Evolutionary conservation across 2,888 invertebrate species (phyloP), one percentile per base, ranked within the genome.

Genomic region (Drosophila gaucha): DNA sequence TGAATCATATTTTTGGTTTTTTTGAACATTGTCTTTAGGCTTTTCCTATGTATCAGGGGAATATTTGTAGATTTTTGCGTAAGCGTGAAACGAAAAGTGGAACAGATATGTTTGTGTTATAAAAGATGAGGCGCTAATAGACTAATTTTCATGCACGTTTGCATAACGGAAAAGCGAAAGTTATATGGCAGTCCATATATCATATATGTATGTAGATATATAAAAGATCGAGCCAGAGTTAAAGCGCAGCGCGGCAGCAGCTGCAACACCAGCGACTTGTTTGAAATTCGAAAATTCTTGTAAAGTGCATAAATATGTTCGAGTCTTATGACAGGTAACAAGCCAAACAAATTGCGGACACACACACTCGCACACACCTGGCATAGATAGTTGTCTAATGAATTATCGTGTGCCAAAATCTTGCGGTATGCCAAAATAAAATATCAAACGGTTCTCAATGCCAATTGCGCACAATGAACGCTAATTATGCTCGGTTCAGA

Each of bases 251-350:
- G 10, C 9, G 41, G 36, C 63, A 51, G 55, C 52, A 58, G 69
- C 73, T 26, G 43, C 28, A 14, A 16, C 35, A 31, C 18, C 43
- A 46, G 67, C 49, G 47, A 68, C 58, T 52, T 78, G 83, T 67
- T 63, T 44, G 41, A 41, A 26, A 41, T 16, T 41, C 41, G 36
- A 58, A 79, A 78, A 78, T 80, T 80, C 80, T 80, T 57, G 67
- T 74, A 78, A 78, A 84, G 83, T 85, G 83, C 83, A 83, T 80
- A 80, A 83, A 83, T 80, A 83, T 83, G 85, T 84, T 85, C 65
- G 46, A 46, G 28, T 59, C 72, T 85, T 85, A 85, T 83, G 83
- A 85, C 85, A 80, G 84, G 51, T 60, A 66, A 73, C 74, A 76
- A 76, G 67, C 67, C 46, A 74, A n/a, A 78, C 83, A 74, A 74